Conservation (phyloP, 2,888 invertebrate species). For the Nomada fabriciana region DNA sequence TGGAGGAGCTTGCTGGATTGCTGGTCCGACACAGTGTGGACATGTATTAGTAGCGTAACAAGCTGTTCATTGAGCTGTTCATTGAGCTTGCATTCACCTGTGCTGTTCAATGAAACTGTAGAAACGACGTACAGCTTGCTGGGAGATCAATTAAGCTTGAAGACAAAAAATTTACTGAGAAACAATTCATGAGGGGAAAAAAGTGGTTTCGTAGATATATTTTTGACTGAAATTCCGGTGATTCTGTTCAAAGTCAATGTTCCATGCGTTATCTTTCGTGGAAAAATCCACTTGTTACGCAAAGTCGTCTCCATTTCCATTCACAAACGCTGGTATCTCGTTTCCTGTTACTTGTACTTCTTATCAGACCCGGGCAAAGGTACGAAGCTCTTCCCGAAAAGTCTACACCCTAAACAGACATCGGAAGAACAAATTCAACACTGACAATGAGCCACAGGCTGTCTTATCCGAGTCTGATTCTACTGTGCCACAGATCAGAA, state of each 20-base stretch:
- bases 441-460: too few species aligned
- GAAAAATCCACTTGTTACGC: slow-evolving; percentile 16
- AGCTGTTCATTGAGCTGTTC: background rate
- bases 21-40: slow-evolving; percentile 3
- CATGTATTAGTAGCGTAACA: background rate
- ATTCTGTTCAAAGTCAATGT: slow-evolving; percentile 4
- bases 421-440: too few species aligned
- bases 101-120: background rate
- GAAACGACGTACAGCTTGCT: too few species aligned
- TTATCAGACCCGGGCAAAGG: background rate
- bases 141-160: too few species aligned
- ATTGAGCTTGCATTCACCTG: background rate
- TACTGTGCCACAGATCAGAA: too few species aligned
- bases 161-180: too few species aligned
- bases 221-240: too few species aligned
- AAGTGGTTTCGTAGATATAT: too few species aligned
- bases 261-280: slow-evolving; percentile 1
- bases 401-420: too few species aligned
- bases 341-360: background rate
- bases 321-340: slow-evolving; percentile 1
- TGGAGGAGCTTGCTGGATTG: background rate
- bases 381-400: background rate
- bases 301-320: background rate
- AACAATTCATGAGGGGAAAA: too few species aligned
- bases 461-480: too few species aligned